These are phyloP conservation scores for Anisognathus igniventris DNA, from an alignment of 2,797 vertebrate genomes.

Conservation along the genomic window DNA sequence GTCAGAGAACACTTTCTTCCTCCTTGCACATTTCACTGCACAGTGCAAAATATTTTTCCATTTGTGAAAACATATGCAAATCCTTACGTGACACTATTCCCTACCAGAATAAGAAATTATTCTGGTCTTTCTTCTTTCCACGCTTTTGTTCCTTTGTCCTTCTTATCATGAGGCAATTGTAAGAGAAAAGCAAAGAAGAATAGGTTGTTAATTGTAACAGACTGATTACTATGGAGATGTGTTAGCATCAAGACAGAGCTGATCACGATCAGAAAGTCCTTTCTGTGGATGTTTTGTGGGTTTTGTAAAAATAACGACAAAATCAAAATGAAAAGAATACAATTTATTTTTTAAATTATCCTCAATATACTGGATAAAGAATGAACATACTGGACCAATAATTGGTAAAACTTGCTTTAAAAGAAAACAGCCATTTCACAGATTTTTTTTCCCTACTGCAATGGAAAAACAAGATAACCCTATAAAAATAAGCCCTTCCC, in stretches of 20 bases:
- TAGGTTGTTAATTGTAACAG: not conserved
- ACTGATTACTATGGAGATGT: conserved; percentile 4
- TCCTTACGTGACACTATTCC: not conserved
- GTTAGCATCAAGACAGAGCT: not conserved
- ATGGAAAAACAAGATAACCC: not conserved
- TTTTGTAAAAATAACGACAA: not conserved
- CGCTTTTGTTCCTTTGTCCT: not conserved
- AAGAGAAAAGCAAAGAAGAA: not conserved
- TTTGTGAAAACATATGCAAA: not conserved
- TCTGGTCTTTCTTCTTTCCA: not conserved
- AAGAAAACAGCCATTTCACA: not conserved
- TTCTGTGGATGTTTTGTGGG: not conserved
- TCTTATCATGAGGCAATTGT: not conserved
- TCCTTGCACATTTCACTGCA: not conserved
- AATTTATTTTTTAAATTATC: not conserved
- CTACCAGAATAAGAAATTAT: not conserved
- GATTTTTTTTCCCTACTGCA: not conserved
- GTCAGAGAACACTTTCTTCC: not conserved
- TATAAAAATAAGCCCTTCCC: not conserved
- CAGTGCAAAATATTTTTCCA: not conserved
- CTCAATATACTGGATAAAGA: not conserved
- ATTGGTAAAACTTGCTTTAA: not conserved
- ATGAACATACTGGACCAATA: not conserved
- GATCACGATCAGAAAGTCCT: not conserved
- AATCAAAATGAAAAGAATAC: not conserved